These are phyloP conservation scores for Diaperis boleti DNA, from an alignment of 2,888 invertebrate species.

Conservation along the genomic window DNA sequence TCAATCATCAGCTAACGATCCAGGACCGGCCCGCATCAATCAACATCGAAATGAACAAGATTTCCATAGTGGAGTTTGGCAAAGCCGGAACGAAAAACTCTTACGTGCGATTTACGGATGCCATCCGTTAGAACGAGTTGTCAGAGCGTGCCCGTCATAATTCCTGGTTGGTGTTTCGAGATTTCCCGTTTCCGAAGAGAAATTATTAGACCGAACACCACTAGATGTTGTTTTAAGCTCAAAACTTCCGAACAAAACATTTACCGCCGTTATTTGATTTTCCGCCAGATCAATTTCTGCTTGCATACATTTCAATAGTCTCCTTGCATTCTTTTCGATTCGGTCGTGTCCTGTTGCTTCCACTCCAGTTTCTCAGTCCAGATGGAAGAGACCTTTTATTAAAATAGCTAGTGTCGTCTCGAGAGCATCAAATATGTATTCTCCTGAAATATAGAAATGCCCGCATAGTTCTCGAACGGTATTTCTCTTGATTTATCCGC, in stretches of 20 bases:
- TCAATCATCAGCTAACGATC: slow-evolving; percentile 38
- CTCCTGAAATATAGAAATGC: slow-evolving; percentile 7
- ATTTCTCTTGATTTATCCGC: slow-evolving; percentile 32
- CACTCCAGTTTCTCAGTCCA: not conserved
- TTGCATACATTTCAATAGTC: not conserved
- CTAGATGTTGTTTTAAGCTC: too few species aligned
- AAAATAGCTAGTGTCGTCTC: slow-evolving; percentile 4
- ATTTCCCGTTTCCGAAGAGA: too few species aligned
- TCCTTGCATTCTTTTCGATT: not conserved
- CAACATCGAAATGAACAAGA: too few species aligned
- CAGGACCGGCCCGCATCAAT: slow-evolving; percentile 15
- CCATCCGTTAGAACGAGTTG: too few species aligned
- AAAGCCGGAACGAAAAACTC: too few species aligned
- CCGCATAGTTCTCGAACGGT: slow-evolving; percentile 21
- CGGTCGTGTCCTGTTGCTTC: slow-evolving; percentile 1
- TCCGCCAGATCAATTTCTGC: too few species aligned
- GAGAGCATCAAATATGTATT: slow-evolving; percentile 31
- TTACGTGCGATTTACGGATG: too few species aligned
- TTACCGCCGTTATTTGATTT: not conserved
- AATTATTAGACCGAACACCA: too few species aligned
- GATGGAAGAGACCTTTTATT: not conserved
- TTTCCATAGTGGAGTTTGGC: too few species aligned
- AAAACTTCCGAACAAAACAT: too few species aligned
- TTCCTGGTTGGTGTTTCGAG: too few species aligned
- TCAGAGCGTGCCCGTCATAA: too few species aligned